Evolutionary conservation across 2,888 invertebrate species (phyloP).

Genomic region (Koerneria pararmatus): DNA sequence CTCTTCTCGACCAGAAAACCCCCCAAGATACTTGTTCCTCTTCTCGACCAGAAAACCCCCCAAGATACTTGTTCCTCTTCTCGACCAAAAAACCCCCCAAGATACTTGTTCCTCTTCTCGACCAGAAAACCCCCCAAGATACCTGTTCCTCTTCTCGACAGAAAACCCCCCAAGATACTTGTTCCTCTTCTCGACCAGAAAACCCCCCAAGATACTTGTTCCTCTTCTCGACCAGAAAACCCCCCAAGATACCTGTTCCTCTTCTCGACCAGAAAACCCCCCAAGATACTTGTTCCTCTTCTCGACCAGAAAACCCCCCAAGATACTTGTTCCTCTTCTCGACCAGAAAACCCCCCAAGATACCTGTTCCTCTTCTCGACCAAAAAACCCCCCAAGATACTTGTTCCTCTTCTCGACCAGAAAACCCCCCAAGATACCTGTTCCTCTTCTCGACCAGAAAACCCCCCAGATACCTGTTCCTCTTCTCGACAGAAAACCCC

Average conservation of each 20-base stretch:
- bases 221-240: conserved; percentile 61
- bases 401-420: conserved; percentile 64
- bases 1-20: conserved; percentile 61
- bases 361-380: conserved; percentile 64
- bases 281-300: conserved; percentile 63
- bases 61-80: conserved; percentile 63
- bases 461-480: too few species aligned
- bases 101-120: conserved; percentile 64
- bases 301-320: conserved; percentile 48
- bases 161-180: conserved; percentile 47
- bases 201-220: conserved; percentile 60
- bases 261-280: conserved; percentile 59
- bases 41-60: conserved; percentile 59
- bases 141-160: conserved; percentile 64
- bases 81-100: conserved; percentile 46
- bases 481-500: neutral
- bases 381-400: conserved; percentile 36
- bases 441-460: conserved; percentile 63
- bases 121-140: conserved; percentile 13
- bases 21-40: conserved; percentile 61
- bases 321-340: conserved; percentile 64
- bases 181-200: conserved; percentile 63
- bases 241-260: conserved; percentile 61
- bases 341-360: conserved; percentile 10
- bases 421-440: conserved; percentile 50